Base-by-base conservation (phyloP, 2,113 vertebrate species). In the Pyrgilauda ruficollis region DNA sequence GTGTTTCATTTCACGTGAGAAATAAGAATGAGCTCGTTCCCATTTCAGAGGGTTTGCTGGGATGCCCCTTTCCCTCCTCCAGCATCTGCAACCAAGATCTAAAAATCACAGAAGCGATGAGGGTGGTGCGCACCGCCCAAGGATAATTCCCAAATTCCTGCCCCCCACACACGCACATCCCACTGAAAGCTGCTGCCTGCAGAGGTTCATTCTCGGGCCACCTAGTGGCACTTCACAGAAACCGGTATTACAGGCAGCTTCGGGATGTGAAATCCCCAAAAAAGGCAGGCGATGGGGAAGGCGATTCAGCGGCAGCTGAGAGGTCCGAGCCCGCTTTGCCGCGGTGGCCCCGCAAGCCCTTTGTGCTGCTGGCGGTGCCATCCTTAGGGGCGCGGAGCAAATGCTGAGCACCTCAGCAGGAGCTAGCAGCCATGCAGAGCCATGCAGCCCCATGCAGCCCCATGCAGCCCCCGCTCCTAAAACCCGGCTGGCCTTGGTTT, bases 71-170 rank as follows among this genome's bases (percentile, higher is more conserved):
- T 77, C 79, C 72, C 75, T 87, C 91, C 84, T 89, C 31, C 87
- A 87, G 76, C 94, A 91, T 92, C 90, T 93, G 81, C 74, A 93
- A 72, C 47, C 50, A 13, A 94, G 89, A 95, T 95, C 91, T 81
- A 85, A 67, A 84, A 94, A 89, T 63, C 78, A 74, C 64, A 84
- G 77, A 47, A 94, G 52, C 49, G 28, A 78, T 61, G 77, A 89
- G 95, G 95, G 94, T 91, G 95, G 94, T 84, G 56, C n/a, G 20
- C 69, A 75, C 80, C 86, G 37, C 96, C 96, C 76, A 94, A 82
- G 76, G 89, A 95, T 44, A 91, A 89, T 75, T 94, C 69, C 80
- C 72, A 35, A 68, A 87, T 89, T 86, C 87, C 93, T 67, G 55
- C 12, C 66, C 47, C 28, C 13, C 28, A 2, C 84, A 16, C 52